Conservation (phyloP, 1,140 invertebrate species). For the Psilanteris sp. region DNA sequence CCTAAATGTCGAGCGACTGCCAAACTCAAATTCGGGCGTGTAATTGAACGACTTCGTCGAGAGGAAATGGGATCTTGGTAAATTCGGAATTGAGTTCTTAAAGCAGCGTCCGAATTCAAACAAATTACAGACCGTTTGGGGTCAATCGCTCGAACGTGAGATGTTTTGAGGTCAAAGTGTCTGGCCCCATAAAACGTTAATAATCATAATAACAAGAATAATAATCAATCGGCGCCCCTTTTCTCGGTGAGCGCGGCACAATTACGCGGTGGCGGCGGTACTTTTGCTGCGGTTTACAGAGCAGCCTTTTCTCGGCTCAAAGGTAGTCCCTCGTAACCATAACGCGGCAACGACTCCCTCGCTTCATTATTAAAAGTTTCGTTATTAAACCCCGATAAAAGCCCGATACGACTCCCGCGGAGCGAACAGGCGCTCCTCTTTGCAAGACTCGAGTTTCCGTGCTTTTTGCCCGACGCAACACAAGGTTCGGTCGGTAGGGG, state of each 20-base stretch:
- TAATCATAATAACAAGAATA: slow-evolving; percentile 69
- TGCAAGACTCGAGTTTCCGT: slow-evolving; percentile 35
- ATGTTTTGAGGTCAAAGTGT: slow-evolving; percentile 63
- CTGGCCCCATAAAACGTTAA: slow-evolving; percentile 52
- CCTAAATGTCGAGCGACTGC: too few relatives aligned
- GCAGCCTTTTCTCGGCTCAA: slow-evolving; percentile 45
- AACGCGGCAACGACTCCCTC: slow-evolving; percentile 76
- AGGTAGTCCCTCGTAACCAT: slow-evolving; percentile 66
- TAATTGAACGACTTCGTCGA: slow-evolving; percentile 17
- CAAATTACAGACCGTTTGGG: slow-evolving; percentile 43
- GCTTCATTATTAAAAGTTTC: slow-evolving; percentile 79
- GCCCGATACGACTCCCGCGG: slow-evolving; percentile 71
- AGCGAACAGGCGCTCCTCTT: slow-evolving; percentile 43
- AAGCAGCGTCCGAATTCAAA: slow-evolving; percentile 45
- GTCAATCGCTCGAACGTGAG: slow-evolving; percentile 39
- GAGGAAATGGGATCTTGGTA: slow-evolving; percentile 32
- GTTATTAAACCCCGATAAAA: slow-evolving; percentile 72
- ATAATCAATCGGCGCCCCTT: slow-evolving; percentile 72
- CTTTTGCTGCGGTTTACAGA: slow-evolving; percentile 75
- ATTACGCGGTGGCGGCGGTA: slow-evolving; percentile 77
- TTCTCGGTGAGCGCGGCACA: slow-evolving; percentile 68
- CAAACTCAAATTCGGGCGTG: too few relatives aligned
- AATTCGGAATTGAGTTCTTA: slow-evolving; percentile 53
- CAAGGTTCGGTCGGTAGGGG: slow-evolving; percentile 35
- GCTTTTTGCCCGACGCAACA: slow-evolving; percentile 55